Percentiles rank a stretch among this genome's conserved stretches.
phyloP scores from a whole-genome alignment of 1,140 invertebrate species.

The Caerostris extrusa region DNA sequence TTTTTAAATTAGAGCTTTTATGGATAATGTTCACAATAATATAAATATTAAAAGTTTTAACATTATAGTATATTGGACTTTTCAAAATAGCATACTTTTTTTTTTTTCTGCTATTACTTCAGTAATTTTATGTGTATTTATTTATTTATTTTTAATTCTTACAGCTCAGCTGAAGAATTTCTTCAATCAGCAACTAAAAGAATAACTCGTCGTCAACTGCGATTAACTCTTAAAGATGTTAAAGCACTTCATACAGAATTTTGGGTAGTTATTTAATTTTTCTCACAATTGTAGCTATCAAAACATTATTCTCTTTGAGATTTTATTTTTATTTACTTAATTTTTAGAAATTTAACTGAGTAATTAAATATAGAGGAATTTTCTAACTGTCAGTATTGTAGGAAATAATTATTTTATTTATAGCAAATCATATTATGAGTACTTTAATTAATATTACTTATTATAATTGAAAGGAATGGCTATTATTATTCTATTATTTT shows the following conservation, averaged over 20 bases:
- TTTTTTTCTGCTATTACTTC: neutral
- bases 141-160: conserved; percentile 74
- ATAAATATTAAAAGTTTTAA: too few relatives aligned
- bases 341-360: neutral
- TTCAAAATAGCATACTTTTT: neutral
- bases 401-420: too few relatives aligned
- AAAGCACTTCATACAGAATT: conserved; percentile 91
- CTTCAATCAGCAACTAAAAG: conserved; percentile 86
- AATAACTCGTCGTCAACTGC: conserved; percentile 87
- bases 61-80: too few relatives aligned
- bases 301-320: neutral
- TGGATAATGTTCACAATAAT: too few relatives aligned
- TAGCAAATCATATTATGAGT: too few relatives aligned
- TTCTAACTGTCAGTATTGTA: too few relatives aligned
- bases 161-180: conserved; percentile 85
- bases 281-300: neutral
- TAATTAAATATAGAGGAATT: too few relatives aligned
- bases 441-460: too few relatives aligned
- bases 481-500: too few relatives aligned
- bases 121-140: neutral
- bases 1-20: too few relatives aligned
- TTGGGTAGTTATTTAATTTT: conserved; percentile 84
- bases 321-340: neutral
- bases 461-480: too few relatives aligned
- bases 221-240: conserved; percentile 85